Percentiles rank a stretch among this genome's conserved stretches.
These are phyloP conservation scores for Tetramorium alpestre DNA, from an alignment of 1,140 invertebrate genomes.

Conservation along the genomic window DNA sequence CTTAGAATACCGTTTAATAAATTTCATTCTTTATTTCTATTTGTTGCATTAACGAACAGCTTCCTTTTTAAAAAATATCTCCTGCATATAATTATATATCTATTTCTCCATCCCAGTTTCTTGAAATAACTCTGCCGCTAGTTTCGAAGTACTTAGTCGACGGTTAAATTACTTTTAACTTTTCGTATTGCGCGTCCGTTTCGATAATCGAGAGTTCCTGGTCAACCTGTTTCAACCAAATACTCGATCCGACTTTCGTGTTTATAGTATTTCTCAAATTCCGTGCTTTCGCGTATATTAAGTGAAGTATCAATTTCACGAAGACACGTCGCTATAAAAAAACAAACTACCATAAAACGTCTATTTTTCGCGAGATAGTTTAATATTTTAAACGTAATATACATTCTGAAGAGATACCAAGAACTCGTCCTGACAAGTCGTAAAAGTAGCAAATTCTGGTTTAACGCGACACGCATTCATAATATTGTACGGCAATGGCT, in stretches of 20 bases:
- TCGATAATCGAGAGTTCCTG: background rate
- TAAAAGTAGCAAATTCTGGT: too few relatives aligned
- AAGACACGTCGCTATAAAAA: background rate
- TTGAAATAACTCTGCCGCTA: background rate
- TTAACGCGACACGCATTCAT: too few relatives aligned
- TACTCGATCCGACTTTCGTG: background rate
- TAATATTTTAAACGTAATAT: background rate
- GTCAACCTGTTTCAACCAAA: background rate
- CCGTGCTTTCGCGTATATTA: background rate
- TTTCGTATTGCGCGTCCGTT: background rate
- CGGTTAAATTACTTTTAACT: background rate
- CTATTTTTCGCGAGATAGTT: background rate
- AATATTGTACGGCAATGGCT: background rate
- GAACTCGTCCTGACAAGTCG: too few relatives aligned
- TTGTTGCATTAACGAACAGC: background rate
- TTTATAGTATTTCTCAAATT: background rate
- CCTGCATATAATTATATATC: background rate
- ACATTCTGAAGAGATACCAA: background rate
- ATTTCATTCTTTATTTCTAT: background rate
- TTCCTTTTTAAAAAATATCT: background rate
- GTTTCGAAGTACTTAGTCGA: conserved; percentile 5
- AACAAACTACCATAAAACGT: background rate
- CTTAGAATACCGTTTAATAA: background rate
- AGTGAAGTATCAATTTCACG: background rate
- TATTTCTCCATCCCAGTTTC: background rate